phyloP scores from a whole-genome alignment of 2,797 vertebrate genomes.

The Dromococcyx pavoninus region DNA sequence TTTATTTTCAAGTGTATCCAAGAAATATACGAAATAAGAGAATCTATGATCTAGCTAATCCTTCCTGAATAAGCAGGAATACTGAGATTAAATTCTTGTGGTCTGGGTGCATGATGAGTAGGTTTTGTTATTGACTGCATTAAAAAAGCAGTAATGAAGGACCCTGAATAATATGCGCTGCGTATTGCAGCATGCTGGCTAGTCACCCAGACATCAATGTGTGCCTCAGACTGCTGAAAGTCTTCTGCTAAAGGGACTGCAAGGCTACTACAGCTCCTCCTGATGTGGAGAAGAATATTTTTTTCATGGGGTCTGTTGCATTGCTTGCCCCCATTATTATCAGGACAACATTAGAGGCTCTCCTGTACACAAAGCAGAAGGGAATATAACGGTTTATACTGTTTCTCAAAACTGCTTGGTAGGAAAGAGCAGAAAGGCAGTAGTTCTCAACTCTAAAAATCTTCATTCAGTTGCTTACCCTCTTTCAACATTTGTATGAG shows the following conservation, averaged over 20 bases:
- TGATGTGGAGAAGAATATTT: not conserved
- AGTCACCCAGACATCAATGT: not conserved
- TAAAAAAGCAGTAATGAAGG: not conserved
- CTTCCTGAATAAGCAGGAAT: not conserved
- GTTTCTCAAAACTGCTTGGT: not conserved
- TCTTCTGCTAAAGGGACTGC: not conserved
- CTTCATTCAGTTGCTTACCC: not conserved
- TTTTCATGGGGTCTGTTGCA: not conserved
- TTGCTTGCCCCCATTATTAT: not conserved
- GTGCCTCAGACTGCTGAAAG: not conserved
- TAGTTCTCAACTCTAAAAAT: not conserved
- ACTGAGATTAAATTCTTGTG: not conserved
- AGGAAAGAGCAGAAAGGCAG: not conserved
- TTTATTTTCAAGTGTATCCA: not conserved
- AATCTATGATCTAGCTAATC: not conserved
- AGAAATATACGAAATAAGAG: not conserved
- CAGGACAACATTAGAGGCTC: not conserved
- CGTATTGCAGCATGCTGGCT: fast-evolving
- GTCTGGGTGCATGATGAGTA: not conserved
- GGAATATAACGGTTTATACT: not conserved
- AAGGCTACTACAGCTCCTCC: not conserved
- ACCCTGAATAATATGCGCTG: not conserved
- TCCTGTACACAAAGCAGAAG: not conserved
- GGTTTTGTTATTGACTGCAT: not conserved
- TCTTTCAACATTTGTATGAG: not conserved